Conservation (phyloP, 2,113 vertebrate species). For the Poeciliopsis retropinna region DNA sequence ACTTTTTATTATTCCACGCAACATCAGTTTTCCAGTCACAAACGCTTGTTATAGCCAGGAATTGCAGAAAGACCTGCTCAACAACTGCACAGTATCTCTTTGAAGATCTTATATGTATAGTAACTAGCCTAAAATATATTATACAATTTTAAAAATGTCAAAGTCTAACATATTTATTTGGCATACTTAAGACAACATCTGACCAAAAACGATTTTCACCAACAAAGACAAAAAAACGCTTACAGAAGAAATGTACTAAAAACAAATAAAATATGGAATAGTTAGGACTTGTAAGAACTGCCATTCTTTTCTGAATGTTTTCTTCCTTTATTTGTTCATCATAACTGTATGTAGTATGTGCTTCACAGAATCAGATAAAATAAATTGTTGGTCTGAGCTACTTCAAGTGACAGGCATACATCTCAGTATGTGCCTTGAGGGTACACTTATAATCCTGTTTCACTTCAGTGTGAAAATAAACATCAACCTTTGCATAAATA, state of each 20-base stretch:
- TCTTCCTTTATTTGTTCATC: neutral
- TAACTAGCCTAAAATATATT: conserved; percentile 11
- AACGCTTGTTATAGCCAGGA: neutral
- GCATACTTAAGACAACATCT: neutral
- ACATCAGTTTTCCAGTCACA: neutral
- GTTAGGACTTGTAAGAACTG: neutral
- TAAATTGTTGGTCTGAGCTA: neutral
- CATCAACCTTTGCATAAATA: neutral
- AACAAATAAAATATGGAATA: too few relatives aligned
- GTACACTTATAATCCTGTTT: neutral
- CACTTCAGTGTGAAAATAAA: neutral
- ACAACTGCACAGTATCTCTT: conserved; percentile 17
- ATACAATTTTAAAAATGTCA: neutral
- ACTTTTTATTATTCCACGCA: neutral
- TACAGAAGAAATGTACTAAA: neutral
- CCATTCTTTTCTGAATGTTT: neutral
- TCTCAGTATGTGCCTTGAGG: neutral
- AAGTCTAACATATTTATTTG: neutral
- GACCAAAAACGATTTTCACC: neutral
- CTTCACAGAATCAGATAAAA: neutral
- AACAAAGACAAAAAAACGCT: neutral
- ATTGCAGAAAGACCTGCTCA: neutral
- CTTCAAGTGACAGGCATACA: neutral
- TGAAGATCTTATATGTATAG: conserved; percentile 13
- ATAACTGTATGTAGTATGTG: neutral